phyloP scores from a whole-genome alignment of 2,797 vertebrate species.

The Trematomus bernacchii region DNA sequence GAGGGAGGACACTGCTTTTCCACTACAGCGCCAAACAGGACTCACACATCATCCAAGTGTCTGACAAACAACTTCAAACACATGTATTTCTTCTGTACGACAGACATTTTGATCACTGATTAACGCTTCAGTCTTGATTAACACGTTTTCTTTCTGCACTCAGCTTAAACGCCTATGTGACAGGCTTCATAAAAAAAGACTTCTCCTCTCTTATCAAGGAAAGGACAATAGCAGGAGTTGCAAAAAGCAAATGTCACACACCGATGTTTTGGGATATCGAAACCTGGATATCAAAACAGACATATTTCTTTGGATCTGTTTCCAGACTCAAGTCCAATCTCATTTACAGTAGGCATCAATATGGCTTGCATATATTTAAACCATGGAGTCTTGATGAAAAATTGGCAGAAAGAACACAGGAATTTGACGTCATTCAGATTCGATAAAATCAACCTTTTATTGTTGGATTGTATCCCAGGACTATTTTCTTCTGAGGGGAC shows the following conservation, averaged over 20 bases:
- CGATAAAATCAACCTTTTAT: no score
- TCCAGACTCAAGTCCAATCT: neutral
- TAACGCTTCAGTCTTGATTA: no score
- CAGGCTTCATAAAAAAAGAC: neutral
- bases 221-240: neutral
- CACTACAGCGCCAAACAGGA: conserved; percentile 47
- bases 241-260: neutral
- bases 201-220: neutral
- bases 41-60: conserved; percentile 7
- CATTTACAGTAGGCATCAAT: neutral
- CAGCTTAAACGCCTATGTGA: no score
- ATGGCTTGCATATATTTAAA: neutral
- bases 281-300: no score
- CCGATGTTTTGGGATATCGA: neutral
- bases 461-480: no score
- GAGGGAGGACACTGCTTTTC: conserved; percentile 58
- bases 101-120: neutral
- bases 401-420: no score
- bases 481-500: no score
- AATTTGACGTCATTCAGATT: no score
- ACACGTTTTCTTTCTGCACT: no score
- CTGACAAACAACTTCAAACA: conserved; percentile 34
- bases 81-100: neutral
- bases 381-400: neutral
- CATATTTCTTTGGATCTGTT: neutral